phyloP scores from a whole-genome alignment of 2,797 vertebrate species.

The Percopsis omiscomaycus region DNA sequence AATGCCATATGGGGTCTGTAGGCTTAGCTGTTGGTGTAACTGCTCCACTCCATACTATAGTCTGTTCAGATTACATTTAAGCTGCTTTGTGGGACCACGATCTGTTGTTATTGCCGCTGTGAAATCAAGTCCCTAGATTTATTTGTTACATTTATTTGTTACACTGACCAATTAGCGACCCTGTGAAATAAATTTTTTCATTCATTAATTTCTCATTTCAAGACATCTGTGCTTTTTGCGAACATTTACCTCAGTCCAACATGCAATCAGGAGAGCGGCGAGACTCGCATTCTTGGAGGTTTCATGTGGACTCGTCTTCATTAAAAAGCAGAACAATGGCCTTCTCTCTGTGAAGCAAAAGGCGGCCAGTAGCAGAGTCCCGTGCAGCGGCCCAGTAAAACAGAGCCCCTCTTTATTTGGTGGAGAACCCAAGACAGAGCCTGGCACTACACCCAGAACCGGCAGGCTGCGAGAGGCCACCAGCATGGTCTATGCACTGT shows the following conservation, averaged over 20 bases:
- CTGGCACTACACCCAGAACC: constrained; percentile 81
- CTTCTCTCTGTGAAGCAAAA: constrained; percentile 73
- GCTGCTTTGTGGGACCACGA: constrained; percentile 66
- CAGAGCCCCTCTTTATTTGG: constrained; percentile 79
- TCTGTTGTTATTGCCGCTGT: constrained; percentile 54
- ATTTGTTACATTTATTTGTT: constrained; percentile 14
- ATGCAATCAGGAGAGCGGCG: constrained; percentile 37
- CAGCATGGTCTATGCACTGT: constrained; percentile 15
- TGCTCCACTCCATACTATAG: constrained; percentile 57
- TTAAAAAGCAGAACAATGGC: constrained; percentile 77
- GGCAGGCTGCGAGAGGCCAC: constrained; percentile 58
- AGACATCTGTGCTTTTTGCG: neutral
- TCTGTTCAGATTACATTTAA: constrained; percentile 74
- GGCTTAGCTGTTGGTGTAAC: constrained; percentile 69
- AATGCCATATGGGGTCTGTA: constrained; percentile 71
- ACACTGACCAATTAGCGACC: too few species aligned
- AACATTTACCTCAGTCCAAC: neutral
- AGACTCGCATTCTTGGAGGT: constrained; percentile 60
- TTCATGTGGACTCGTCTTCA: constrained; percentile 70
- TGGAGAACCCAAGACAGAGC: constrained; percentile 72
- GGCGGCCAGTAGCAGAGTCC: constrained; percentile 70
- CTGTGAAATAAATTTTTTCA: neutral
- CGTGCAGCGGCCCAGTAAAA: constrained; percentile 68
- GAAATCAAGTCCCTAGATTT: constrained; percentile 55
- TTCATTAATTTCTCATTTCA: constrained; percentile 37